Percentiles rank a stretch among this genome's conserved stretches.
Conservation (phyloP, 2,797 vertebrate genomes). For the Arnoldichthys spilopterus region DNA sequence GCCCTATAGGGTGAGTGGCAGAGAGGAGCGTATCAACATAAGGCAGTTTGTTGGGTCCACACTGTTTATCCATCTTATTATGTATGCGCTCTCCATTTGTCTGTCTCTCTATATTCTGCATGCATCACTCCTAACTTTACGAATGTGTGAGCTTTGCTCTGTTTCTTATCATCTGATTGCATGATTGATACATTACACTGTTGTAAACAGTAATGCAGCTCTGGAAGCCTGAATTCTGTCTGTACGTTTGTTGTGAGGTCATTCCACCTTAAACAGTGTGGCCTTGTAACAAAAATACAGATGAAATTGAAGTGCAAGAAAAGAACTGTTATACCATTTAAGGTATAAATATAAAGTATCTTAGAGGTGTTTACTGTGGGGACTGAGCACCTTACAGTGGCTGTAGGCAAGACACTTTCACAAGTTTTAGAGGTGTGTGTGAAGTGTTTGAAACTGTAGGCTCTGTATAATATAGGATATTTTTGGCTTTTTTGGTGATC, state of each 20-base stretch:
- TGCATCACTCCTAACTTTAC: neutral
- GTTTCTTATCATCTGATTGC: too few relatives aligned
- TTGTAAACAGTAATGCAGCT: rapidly evolving
- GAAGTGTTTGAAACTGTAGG: slow-evolving; percentile 47
- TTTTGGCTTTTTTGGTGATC: too few relatives aligned
- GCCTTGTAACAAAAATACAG: too few relatives aligned
- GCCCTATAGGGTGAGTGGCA: neutral
- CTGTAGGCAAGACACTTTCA: slow-evolving; percentile 6
- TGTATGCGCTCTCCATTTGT: neutral
- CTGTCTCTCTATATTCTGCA: neutral
- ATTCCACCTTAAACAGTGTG: too few relatives aligned
- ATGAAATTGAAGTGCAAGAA: too few relatives aligned
- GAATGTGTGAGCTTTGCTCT: neutral
- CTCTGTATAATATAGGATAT: slow-evolving; percentile 27
- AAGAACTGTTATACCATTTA: too few relatives aligned
- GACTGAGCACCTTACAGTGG: neutral
- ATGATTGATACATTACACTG: too few relatives aligned
- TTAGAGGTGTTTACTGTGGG: neutral
- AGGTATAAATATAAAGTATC: too few relatives aligned
- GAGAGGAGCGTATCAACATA: slow-evolving; percentile 17
- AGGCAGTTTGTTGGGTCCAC: slow-evolving; percentile 50
- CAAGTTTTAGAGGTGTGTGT: slow-evolving; percentile 16
- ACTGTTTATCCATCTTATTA: neutral
- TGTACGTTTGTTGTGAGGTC: too few relatives aligned
- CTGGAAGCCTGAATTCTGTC: neutral